Conservation (phyloP, 2,797 vertebrate species). For the Tangara arthus region DNA sequence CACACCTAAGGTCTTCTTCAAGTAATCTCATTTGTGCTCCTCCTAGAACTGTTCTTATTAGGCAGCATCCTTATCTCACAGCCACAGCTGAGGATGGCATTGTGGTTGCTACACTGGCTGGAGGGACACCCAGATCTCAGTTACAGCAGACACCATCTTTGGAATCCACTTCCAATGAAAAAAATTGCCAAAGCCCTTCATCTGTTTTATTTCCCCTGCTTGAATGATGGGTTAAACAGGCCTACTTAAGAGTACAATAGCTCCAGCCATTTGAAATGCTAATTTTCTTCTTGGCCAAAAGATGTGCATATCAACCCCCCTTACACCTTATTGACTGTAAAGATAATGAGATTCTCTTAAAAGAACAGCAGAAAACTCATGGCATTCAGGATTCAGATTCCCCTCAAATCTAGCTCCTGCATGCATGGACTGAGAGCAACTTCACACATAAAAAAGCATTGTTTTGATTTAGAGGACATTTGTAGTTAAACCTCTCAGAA, state of each 20-base stretch:
- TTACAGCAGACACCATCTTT: constrained; percentile 65
- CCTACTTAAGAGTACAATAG: constrained; percentile 61
- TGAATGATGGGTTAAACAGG: constrained; percentile 51
- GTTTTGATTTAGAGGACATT: neutral
- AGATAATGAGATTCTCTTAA: constrained; percentile 52
- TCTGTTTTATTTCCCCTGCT: constrained; percentile 61
- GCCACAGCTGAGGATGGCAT: constrained; percentile 58
- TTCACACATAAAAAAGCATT: neutral
- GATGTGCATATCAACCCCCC: constrained; percentile 7
- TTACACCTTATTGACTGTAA: constrained; percentile 44
- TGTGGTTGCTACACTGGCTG: constrained; percentile 53
- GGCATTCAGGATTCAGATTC: neutral
- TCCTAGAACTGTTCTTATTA: constrained; percentile 62
- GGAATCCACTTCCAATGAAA: constrained; percentile 29
- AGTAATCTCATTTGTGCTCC: constrained; percentile 70
- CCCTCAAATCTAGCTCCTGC: neutral
- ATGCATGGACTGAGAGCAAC: neutral
- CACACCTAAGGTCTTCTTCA: constrained; percentile 48
- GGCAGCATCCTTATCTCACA: constrained; percentile 67
- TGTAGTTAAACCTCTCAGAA: neutral
- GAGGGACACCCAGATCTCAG: constrained; percentile 59
- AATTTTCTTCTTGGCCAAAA: constrained; percentile 57
- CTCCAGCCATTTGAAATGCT: constrained; percentile 63
- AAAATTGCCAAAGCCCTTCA: constrained; percentile 50
- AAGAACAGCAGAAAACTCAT: constrained; percentile 3